Percentiles rank a stretch among this genome's conserved stretches.
These are phyloP conservation scores for Seira musarum DNA, from an alignment of 2,888 invertebrate species.

Conservation along the genomic window DNA sequence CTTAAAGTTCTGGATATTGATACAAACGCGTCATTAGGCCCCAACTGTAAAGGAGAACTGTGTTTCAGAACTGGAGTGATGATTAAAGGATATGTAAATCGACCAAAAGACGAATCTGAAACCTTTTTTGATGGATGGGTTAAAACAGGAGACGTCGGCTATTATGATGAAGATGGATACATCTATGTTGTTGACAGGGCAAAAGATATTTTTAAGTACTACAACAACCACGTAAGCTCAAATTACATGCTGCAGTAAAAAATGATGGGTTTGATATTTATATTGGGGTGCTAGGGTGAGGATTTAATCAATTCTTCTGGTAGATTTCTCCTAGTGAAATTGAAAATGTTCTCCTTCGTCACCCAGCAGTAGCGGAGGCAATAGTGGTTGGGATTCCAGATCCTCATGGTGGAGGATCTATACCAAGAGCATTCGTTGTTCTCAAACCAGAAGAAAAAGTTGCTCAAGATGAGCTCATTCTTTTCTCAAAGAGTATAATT, in stretches of 20 bases:
- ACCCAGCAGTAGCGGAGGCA: constrained; percentile 56
- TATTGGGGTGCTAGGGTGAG: not conserved
- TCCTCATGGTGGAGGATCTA: constrained; percentile 51
- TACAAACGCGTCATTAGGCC: constrained; percentile 70
- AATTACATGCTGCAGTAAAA: not conserved
- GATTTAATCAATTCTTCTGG: not conserved
- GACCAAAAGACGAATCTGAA: constrained; percentile 42
- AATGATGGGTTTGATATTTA: not conserved
- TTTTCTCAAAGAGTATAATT: no score
- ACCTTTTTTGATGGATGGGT: constrained; percentile 52
- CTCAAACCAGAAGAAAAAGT: no score
- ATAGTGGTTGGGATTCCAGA: constrained; percentile 59
- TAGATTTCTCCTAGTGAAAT: constrained; percentile 64
- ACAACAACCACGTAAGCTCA: constrained; percentile 54
- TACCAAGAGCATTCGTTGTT: constrained; percentile 57
- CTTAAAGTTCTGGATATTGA: constrained; percentile 71
- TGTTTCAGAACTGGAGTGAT: constrained; percentile 70
- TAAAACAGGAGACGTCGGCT: constrained; percentile 56
- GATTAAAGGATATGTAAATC: constrained; percentile 57
- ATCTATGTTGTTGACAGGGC: constrained; percentile 54
- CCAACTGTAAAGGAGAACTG: constrained; percentile 73
- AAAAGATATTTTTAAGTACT: constrained; percentile 63
- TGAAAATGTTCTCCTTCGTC: constrained; percentile 54
- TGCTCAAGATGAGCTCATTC: no score
- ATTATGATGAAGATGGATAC: constrained; percentile 55